Base-by-base conservation (phyloP, 2,113 vertebrate genomes). In the Phoxinus phoxinus region DNA sequence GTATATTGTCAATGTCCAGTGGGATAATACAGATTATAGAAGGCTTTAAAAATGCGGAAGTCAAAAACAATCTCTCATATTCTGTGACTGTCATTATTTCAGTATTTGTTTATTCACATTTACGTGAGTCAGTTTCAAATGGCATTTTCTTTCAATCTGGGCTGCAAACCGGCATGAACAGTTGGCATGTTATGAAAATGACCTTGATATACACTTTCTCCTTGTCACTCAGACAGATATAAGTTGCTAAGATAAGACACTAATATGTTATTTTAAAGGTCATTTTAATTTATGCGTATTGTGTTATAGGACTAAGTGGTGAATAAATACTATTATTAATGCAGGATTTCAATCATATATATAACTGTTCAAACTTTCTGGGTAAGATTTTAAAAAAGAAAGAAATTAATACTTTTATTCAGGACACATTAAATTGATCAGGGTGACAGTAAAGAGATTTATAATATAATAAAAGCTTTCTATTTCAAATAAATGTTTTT, bases 201-300 rank as follows among this genome's bases (percentile, higher is more conserved):
- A 83, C 67, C 48, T 72, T 73, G 67, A 72, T 83, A 56, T 83
- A 53, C 30, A 6, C 27, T 9, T 83, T 83, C 81, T 83, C 25
- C 67, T 72, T 72, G 81, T 69, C 84, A 56, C 46, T 79, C 61
- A 72, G 30, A 51, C 21, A 67, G 30, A 17, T 76, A 76, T 76
- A 23, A 63, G 73, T 15, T 8, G 17, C 44, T 90, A 89, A 91
- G 35, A 88, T 93, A 88, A 91, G 92, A 11, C 27, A 69, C 78
- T 65, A 9, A 61, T 41, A 41, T 46, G 61, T 48, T 27, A 30
- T 48, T 25, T 15, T n/a, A 35, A 37, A 15, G 46, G n/a, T 32
- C 0, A 30, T 27, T 61, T 59, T 25, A 32, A 61, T 41, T 41
- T 41, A 41, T 41, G 9, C 2, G 8, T 41, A 41, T 41, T 41